Base-by-base conservation (phyloP, 1,140 invertebrate species). In the Heliconius himera region DNA sequence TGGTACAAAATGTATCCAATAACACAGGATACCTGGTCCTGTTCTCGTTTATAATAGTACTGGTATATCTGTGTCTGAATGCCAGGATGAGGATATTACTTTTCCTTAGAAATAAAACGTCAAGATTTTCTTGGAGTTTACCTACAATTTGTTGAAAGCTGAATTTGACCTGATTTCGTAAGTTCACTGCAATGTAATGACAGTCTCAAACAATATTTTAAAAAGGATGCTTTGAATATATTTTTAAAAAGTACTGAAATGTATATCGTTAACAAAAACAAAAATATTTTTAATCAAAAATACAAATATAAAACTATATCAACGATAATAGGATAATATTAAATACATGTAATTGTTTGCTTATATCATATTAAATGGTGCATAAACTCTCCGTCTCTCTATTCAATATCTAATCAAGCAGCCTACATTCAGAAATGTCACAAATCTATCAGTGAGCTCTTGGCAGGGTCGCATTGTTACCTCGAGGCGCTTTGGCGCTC, bases 371-470 rank as follows among this genome's bases (percentile, higher is more conserved):
- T 66, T 66, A 4, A 26, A 66, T 16, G 11, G 60, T 16, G 60
- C 13, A 13, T 29, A 66, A 16, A 22, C 5, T 66, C 9, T 29
- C 26, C 11, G 26, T 16, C n/a, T n/a, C n/a, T n/a, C n/a, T 9
- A 29, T 76, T 49, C 38, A 16, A 33, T 49, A 70, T 70, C 22
- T 46, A 76, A 76, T 76, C 41, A 76, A 26, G 38, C n/a, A 76
- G 75, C 26, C 60, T 76, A 70, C 51, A 77, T 72, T 77, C 46
- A 46, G 70, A 77, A 54, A 71, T 71, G 26, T 71, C 41, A 18
- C 76, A 77, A 77, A 71, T 77, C 70, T 46, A 77, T 77, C 46
- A 72, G 76, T 51, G 16, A 54, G 41, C 76, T 77, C 60, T 76
- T 76, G 75, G 75, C 75, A 76, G 75, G 20, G 66, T n/a, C 46